These are phyloP conservation scores for Tipula confusa DNA, from an alignment of 2,888 invertebrate species.

Conservation along the genomic window DNA sequence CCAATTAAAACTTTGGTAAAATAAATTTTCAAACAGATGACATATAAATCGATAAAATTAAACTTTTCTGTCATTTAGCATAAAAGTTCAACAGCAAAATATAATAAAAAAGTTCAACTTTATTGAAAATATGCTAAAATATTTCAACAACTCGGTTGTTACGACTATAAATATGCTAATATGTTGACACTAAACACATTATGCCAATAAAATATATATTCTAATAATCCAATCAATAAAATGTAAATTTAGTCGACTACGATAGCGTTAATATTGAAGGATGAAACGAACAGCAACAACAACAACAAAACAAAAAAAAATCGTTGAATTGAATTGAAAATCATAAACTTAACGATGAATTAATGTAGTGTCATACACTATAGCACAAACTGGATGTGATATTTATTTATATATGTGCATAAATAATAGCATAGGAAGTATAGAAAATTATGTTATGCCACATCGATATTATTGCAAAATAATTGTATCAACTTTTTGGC, in stretches of 20 bases:
- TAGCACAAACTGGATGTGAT: neutral
- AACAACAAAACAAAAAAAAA: neutral
- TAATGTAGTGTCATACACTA: neutral
- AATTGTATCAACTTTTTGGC: no score
- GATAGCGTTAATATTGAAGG: neutral
- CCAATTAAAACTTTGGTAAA: no score
- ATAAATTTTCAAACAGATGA: neutral
- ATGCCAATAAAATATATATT: neutral
- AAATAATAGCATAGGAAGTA: no score
- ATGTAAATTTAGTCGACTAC: neutral
- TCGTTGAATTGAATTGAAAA: neutral
- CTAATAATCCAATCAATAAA: conserved; percentile 6
- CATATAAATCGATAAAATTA: neutral
- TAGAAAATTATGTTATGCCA: no score
- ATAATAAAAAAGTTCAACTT: neutral
- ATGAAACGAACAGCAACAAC: neutral
- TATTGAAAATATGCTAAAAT: neutral
- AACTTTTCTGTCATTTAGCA: neutral
- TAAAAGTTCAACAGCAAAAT: no score
- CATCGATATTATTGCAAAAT: no score
- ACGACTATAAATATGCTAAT: neutral
- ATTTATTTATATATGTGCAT: neutral
- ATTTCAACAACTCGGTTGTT: neutral
- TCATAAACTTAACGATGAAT: conserved; percentile 6
- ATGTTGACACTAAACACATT: conserved; percentile 12